These are phyloP conservation scores for Eupelmus urozonus DNA, from an alignment of 2,888 invertebrate genomes.

Conservation along the genomic window DNA sequence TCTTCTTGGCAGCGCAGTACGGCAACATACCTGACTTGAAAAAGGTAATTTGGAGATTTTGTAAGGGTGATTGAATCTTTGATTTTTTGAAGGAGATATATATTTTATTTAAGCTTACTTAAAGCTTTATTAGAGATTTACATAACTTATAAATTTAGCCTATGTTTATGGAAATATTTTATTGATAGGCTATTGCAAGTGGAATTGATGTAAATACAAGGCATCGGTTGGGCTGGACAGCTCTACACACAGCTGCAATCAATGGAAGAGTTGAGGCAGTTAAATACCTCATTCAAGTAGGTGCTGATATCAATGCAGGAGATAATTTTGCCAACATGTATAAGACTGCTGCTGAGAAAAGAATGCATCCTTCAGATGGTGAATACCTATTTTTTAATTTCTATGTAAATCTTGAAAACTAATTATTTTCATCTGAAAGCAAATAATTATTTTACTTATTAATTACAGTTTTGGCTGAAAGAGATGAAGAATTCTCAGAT, in stretches of 20 bases:
- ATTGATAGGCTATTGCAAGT: slow-evolving; percentile 76
- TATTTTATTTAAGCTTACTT: neutral
- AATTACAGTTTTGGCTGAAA: slow-evolving; percentile 79
- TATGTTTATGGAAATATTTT: slow-evolving; percentile 5
- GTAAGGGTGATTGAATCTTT: no score
- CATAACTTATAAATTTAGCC: neutral
- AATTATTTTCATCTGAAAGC: no score
- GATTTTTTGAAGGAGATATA: slow-evolving; percentile 9
- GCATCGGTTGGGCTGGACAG: slow-evolving; percentile 91
- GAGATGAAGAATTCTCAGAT: slow-evolving; percentile 91
- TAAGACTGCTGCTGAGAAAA: slow-evolving; percentile 82
- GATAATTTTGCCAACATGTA: slow-evolving; percentile 88
- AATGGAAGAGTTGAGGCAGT: slow-evolving; percentile 84
- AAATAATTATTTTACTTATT: slow-evolving; percentile 6
- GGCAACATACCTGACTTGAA: slow-evolving; percentile 78
- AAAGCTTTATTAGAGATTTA: neutral
- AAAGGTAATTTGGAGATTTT: slow-evolving; percentile 72
- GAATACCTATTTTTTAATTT: slow-evolving; percentile 19
- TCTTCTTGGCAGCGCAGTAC: slow-evolving; percentile 79
- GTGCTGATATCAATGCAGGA: slow-evolving; percentile 87
- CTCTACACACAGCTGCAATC: slow-evolving; percentile 90
- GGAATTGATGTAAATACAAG: slow-evolving; percentile 83
- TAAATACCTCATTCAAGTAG: slow-evolving; percentile 82
- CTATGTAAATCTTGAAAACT: slow-evolving; percentile 12
- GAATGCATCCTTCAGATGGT: slow-evolving; percentile 87